Conservation (phyloP, 2,888 invertebrate species). For the Polymixis flavicincta region DNA sequence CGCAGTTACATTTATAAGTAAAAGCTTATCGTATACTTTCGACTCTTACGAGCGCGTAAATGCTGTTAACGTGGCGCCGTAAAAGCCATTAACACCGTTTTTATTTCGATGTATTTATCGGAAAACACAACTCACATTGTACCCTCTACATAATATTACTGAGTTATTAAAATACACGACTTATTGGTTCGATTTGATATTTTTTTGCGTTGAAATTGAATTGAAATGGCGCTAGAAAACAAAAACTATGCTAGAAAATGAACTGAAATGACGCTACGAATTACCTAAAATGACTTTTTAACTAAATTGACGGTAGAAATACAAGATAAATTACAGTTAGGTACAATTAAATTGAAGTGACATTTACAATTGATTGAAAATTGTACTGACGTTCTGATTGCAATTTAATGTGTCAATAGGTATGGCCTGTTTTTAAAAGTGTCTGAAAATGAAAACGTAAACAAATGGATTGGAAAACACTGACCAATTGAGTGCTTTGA, state of each 20-base stretch:
- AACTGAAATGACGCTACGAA: not conserved
- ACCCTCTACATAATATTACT: conserved; percentile 27
- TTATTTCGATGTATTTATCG: conserved; percentile 67
- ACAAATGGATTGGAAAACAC: not conserved
- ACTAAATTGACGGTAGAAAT: not conserved
- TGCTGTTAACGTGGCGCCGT: conserved; percentile 65
- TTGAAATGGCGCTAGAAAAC: not conserved
- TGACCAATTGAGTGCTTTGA: not conserved
- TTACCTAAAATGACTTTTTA: no score
- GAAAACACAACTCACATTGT: conserved; percentile 52
- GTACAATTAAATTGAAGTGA: not conserved
- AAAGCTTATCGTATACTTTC: conserved; percentile 63
- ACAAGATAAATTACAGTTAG: not conserved
- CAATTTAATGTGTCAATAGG: conserved; percentile 18
- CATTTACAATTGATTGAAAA: not conserved
- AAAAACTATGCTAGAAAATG: not conserved
- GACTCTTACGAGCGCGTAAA: conserved; percentile 61
- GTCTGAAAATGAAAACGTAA: not conserved
- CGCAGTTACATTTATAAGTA: conserved; percentile 61
- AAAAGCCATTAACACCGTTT: conserved; percentile 65
- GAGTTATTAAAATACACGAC: conserved; percentile 24
- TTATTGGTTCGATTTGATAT: not conserved
- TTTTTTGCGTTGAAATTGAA: not conserved
- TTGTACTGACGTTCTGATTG: conserved; percentile 20
- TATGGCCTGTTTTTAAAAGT: not conserved